Conservation (phyloP, 2,888 invertebrate genomes). For the Beris morrisii region DNA sequence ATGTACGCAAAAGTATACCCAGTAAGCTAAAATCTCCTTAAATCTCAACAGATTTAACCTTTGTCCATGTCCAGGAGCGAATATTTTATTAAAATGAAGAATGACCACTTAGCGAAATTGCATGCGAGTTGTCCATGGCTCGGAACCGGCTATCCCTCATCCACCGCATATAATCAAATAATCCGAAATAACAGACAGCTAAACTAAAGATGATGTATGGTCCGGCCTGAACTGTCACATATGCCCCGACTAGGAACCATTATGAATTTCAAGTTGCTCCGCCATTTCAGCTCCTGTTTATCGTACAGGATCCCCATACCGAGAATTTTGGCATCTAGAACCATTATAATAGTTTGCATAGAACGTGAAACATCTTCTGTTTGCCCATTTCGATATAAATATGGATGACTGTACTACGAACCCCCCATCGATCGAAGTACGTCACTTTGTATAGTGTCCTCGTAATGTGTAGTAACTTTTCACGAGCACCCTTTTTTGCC, state of each 20-base stretch:
- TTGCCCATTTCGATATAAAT: constrained; percentile 10
- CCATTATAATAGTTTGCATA: constrained; percentile 7
- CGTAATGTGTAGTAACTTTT: too few species aligned
- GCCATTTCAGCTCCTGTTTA: too few species aligned
- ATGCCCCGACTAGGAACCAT: constrained; percentile 21
- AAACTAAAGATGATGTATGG: constrained; percentile 34
- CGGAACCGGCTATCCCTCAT: constrained; percentile 4
- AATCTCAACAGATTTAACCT: constrained; percentile 23
- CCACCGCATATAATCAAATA: constrained; percentile 29
- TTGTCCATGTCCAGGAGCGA: constrained; percentile 16
- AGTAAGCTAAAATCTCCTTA: too few species aligned
- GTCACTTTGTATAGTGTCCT: too few species aligned
- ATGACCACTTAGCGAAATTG: constrained; percentile 58
- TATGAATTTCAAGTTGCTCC: constrained; percentile 2
- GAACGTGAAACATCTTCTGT: constrained; percentile 7
- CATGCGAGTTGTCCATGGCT: constrained; percentile 31
- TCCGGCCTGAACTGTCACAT: constrained; percentile 31
- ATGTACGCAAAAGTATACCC: too few species aligned
- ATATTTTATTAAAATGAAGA: constrained; percentile 51
- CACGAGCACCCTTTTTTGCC: too few species aligned
- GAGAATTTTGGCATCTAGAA: too few species aligned
- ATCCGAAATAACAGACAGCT: constrained; percentile 27
- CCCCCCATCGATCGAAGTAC: too few species aligned
- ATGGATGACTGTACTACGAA: not conserved
- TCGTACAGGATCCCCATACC: too few species aligned